Base-by-base conservation (phyloP, 2,113 vertebrate species). In the Cepphus grylle region DNA sequence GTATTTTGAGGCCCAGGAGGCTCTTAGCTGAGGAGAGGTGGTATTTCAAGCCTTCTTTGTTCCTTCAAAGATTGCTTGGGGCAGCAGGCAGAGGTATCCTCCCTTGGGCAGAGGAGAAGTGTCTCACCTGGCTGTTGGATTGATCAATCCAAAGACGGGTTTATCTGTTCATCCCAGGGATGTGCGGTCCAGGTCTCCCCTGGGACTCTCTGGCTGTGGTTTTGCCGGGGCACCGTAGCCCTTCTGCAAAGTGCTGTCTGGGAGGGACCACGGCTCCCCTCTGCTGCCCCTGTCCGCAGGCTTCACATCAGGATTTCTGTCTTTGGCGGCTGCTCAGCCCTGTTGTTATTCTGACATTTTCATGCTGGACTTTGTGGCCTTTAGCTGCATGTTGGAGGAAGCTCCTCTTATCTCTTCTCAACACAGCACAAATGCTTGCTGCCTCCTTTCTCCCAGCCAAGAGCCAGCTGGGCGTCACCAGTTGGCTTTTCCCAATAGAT, bases 261-360 rank as follows among this genome's bases (percentile, higher is more conserved):
- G 25, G 19, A 7, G 1, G 25, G 49, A 15, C 13, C 80, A 4
- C 1, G 0, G 21, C 36, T 61, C 32, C 88, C 3, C 0, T 7
- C 66, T 19, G 40, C 47, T 22, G 20, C 47, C 20, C 55, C 86
- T 62, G 53, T 11, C 76, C 26, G 71, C 49, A 22, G 70, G 1
- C 14, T 29, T 92, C 78, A 22, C n/a, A 17, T 23, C 45, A 53
- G 12, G 13, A 15, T 58, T 81, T 61, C 13, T 40, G 79, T 26
- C 9, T 74, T 63, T 21, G 42, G 78, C 5, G 13, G 52, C 78
- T 67, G 72, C 58, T 84, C 47, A 14, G 69, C 42, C 71, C 30
- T 22, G 34, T 25, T 18, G 56, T 73, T 81, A 32, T 36, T 55
- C 50, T 86, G 82, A 34, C 22, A 55, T 74, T 91, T 79, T 42